Conservation (phyloP, 2,888 invertebrate genomes). For the Drosophila prostipennis region DNA sequence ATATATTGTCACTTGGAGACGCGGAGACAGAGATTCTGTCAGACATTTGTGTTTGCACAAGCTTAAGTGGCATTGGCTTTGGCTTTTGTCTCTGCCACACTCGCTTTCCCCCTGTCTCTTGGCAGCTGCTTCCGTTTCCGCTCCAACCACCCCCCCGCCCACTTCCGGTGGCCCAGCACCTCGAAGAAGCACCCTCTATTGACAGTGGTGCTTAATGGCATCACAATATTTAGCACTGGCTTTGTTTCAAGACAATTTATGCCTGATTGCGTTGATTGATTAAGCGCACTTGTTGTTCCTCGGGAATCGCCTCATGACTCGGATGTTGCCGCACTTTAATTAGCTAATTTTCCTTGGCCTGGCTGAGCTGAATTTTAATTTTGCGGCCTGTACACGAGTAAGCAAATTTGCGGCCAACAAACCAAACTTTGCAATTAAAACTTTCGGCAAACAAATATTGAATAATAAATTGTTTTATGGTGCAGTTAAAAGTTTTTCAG, state of each 20-base stretch:
- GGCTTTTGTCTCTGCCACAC: slow-evolving; percentile 35
- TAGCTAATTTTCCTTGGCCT: slow-evolving; percentile 30
- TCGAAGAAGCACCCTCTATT: slow-evolving; percentile 47
- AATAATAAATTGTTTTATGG: slow-evolving; percentile 69
- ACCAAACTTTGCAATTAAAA: slow-evolving; percentile 68
- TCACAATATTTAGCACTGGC: slow-evolving; percentile 72
- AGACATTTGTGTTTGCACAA: slow-evolving; percentile 65
- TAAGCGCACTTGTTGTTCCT: slow-evolving; percentile 71
- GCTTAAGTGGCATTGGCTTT: slow-evolving; percentile 73
- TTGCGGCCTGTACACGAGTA: slow-evolving; percentile 1
- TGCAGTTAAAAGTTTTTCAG: slow-evolving; percentile 50
- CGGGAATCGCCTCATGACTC: no score
- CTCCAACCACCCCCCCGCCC: neutral
- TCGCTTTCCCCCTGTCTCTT: neutral
- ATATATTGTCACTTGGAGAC: slow-evolving; percentile 56
- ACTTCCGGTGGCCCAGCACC: slow-evolving; percentile 30
- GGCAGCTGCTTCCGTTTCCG: slow-evolving; percentile 49
- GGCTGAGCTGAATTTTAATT: slow-evolving; percentile 41
- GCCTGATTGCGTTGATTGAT: slow-evolving; percentile 80
- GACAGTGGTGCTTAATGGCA: slow-evolving; percentile 73
- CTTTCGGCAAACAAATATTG: slow-evolving; percentile 55
- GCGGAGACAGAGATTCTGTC: slow-evolving; percentile 6
- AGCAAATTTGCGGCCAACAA: slow-evolving; percentile 21
- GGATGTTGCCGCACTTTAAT: slow-evolving; percentile 41
- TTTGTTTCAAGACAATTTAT: slow-evolving; percentile 80